These are phyloP conservation scores for Unio pictorum DNA, from an alignment of 2,888 invertebrate genomes.

Conservation along the genomic window DNA sequence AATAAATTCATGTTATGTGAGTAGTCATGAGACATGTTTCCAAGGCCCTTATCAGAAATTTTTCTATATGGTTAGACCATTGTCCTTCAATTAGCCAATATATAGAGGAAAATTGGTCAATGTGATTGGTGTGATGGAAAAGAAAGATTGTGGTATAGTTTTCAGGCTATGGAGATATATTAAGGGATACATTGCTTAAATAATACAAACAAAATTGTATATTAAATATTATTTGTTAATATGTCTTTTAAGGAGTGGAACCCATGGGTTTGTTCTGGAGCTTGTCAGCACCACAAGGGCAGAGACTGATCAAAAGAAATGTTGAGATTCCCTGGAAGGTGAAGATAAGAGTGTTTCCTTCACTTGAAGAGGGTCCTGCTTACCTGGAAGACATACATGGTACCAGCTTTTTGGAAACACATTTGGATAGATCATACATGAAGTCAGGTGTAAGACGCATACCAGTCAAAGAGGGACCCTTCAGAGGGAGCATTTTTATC, in stretches of 20 bases:
- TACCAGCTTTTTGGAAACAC: constrained; percentile 6
- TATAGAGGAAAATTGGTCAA: too few relatives aligned
- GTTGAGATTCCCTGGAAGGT: constrained; percentile 41
- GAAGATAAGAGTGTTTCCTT: constrained; percentile 24
- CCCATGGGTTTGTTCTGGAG: constrained; percentile 62
- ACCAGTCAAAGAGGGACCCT: constrained; percentile 15
- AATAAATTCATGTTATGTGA: too few relatives aligned
- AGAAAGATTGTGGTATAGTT: too few relatives aligned
- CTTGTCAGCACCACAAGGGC: constrained; percentile 28
- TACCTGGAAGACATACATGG: not conserved
- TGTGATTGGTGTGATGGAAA: too few relatives aligned
- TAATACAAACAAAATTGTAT: not conserved
- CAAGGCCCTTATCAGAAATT: too few relatives aligned
- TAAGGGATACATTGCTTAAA: not conserved
- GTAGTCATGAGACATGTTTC: too few relatives aligned
- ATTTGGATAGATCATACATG: constrained; percentile 18
- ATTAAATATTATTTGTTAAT: not conserved
- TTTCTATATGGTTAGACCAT: too few relatives aligned
- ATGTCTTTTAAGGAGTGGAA: constrained; percentile 43
- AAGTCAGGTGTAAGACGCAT: constrained; percentile 22
- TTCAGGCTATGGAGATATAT: too few relatives aligned
- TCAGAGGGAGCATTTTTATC: constrained; percentile 27
- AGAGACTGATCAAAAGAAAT: constrained; percentile 45
- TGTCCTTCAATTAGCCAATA: too few relatives aligned
- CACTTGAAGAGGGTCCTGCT: constrained; percentile 5